Conservation (phyloP, 2,888 invertebrate species). For the Palloptera scutellata region DNA sequence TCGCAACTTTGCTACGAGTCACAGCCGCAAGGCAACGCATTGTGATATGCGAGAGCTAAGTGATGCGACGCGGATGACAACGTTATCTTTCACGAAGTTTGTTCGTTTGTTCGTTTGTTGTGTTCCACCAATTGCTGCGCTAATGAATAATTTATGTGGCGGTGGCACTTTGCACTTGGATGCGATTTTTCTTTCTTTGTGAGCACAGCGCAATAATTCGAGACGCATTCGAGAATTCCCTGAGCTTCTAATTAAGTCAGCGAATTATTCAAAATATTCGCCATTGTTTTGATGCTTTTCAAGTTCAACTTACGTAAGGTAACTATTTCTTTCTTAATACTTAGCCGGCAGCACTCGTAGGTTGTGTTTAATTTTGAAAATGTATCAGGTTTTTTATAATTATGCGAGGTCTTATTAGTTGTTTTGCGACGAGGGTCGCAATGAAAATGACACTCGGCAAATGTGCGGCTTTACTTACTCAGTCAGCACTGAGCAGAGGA, state of each 20-base stretch:
- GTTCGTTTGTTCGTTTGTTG: background rate
- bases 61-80: constrained; percentile 1
- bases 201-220: background rate
- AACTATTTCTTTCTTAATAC: too few relatives aligned
- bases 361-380: too few relatives aligned
- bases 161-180: constrained; percentile 30
- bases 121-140: constrained; percentile 16
- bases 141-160: constrained; percentile 42
- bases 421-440: too few relatives aligned
- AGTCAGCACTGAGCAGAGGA: too few relatives aligned
- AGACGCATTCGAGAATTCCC: constrained; percentile 28
- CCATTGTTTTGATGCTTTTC: constrained; percentile 54
- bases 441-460: too few relatives aligned
- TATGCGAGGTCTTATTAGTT: too few relatives aligned
- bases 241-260: constrained; percentile 54
- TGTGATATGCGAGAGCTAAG: constrained; percentile 8
- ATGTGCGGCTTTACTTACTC: too few relatives aligned
- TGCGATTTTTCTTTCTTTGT: background rate
- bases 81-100: background rate
- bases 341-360: too few relatives aligned
- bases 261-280: constrained; percentile 58
- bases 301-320: constrained; percentile 52
- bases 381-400: too few relatives aligned
- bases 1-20: constrained; percentile 15
- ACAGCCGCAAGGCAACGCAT: constrained; percentile 4